Base-by-base conservation (phyloP, 2,888 invertebrate species). In the Autographa pulchrina region DNA sequence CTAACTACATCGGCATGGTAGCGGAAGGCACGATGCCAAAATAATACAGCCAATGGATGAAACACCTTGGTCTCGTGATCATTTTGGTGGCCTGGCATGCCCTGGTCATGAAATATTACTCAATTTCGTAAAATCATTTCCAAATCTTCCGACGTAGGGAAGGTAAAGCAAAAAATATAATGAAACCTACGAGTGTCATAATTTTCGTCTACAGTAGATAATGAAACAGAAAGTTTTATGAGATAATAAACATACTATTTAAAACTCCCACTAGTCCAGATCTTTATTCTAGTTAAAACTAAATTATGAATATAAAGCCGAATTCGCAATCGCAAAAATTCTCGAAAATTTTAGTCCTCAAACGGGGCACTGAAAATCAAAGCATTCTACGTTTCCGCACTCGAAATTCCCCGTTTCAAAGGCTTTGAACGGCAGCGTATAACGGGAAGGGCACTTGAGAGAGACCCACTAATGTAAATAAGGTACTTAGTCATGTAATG, bases 11-110 rank as follows among this genome's bases (percentile, higher is more conserved):
- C 66, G 43, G 72, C 80, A 68, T 78, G 77, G 81, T 66, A 41
- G 64, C 31, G 77, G 72, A 62, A 77, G 77, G 77, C 66, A 78
- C 77, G 68, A 16, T 63, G 80, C 66, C 80, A 80, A 68, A 80
- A 61, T 58, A 56, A n/a, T n/a, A 14, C 18, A 6, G 58, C 32
- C 58, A 63, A 58, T 61, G 52, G 68, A 66, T 75, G 68, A 66
- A 72, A 72, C 77, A 78, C 77, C 68, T 76, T 65, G 35, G 18
- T 48, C 41, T 32, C 65, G 65, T 62, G 71, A 60, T 65, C 58
- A 25, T 65, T 67, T 60, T 38, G 5, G 60, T 62, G 14, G 35
- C 65, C 52, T 43, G 35, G 20, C 4, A 14, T 35, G 25, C 14
- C 38, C 13, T 43, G 4, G 13, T 20, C 31, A 13, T 61, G 32